Conservation (phyloP, 2,113 vertebrate species). For the Oreochromis tanganicae region DNA sequence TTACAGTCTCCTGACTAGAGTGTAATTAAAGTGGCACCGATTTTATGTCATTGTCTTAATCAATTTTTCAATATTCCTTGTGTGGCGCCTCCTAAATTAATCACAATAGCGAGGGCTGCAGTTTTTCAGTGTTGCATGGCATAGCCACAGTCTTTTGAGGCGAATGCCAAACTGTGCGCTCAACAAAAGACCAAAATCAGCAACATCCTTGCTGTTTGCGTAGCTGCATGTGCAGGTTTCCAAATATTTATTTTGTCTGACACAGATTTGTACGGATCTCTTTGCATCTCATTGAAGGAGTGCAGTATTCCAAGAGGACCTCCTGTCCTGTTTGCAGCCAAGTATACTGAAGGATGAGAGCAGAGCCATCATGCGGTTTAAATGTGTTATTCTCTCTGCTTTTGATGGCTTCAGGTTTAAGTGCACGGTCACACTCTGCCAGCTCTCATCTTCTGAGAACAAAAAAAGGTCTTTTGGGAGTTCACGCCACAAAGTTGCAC, state of each 20-base stretch:
- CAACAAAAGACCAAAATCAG: slow-evolving; percentile 3
- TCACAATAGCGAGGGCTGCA: slow-evolving; percentile 8
- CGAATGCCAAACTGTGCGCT: slow-evolving; percentile 37
- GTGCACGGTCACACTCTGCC: slow-evolving; percentile 40
- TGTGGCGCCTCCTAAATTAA: slow-evolving; percentile 15
- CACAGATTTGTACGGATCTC: not conserved
- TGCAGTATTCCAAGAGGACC: not conserved
- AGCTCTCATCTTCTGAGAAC: slow-evolving; percentile 52
- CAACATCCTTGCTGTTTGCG: slow-evolving; percentile 31
- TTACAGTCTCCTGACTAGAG: not conserved
- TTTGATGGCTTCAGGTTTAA: slow-evolving; percentile 58
- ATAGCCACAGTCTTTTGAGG: slow-evolving; percentile 7
- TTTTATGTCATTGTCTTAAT: slow-evolving; percentile 26
- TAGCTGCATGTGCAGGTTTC: not conserved
- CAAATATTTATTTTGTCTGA: not conserved
- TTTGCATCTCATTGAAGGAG: not conserved
- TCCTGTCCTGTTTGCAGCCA: slow-evolving; percentile 6
- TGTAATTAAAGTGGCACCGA: slow-evolving; percentile 38
- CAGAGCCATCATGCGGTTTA: not conserved
- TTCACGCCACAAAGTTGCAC: slow-evolving; percentile 37
- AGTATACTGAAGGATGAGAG: not conserved
- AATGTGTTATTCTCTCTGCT: slow-evolving; percentile 38
- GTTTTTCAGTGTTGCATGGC: slow-evolving; percentile 1
- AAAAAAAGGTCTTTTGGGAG: slow-evolving; percentile 63
- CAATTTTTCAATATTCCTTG: slow-evolving; percentile 38